Percentiles rank a stretch among this genome's conserved stretches.
Evolutionary conservation across 2,888 invertebrate genomes (phyloP).

Genomic region (Thyatira batis): DNA sequence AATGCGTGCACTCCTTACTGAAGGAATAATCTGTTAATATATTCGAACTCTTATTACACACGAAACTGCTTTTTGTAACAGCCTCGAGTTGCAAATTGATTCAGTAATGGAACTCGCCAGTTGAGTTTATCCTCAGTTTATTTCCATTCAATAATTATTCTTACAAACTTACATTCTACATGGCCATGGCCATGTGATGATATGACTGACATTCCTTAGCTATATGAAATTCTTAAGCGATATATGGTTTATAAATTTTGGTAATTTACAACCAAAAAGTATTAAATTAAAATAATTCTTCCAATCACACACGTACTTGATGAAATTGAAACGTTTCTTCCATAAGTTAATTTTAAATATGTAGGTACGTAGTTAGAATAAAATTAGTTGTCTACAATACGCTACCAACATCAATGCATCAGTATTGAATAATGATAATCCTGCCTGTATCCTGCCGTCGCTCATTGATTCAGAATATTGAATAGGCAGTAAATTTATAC

Average conservation of each 20-base stretch:
- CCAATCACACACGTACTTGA: too few species aligned
- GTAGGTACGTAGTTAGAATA: too few species aligned
- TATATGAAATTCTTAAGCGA: too few species aligned
- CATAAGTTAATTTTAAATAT: too few species aligned
- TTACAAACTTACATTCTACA: background rate
- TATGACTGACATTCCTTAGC: too few species aligned
- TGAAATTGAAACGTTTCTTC: too few species aligned
- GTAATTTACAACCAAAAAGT: too few species aligned
- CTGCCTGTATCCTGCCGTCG: background rate
- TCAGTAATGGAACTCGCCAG: conserved; percentile 18
- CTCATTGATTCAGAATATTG: background rate
- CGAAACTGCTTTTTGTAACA: conserved; percentile 15
- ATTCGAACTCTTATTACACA: conserved; percentile 3
- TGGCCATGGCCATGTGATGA: too few species aligned
- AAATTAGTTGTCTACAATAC: too few species aligned
- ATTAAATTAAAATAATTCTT: background rate
- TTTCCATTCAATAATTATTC: background rate
- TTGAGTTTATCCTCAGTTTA: conserved; percentile 12
- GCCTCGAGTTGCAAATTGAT: conserved; percentile 22
- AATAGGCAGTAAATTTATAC: too few species aligned
- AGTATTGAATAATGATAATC: background rate
- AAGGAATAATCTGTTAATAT: background rate
- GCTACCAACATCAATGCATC: too few species aligned
- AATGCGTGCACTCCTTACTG: background rate
- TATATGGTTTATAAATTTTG: background rate